A percentile compares a stretch with the other conserved stretches of the same genome.
These are phyloP conservation scores for Pseudomyrmex cubaensis DNA, from an alignment of 1,140 invertebrate genomes.

Conservation along the genomic window DNA sequence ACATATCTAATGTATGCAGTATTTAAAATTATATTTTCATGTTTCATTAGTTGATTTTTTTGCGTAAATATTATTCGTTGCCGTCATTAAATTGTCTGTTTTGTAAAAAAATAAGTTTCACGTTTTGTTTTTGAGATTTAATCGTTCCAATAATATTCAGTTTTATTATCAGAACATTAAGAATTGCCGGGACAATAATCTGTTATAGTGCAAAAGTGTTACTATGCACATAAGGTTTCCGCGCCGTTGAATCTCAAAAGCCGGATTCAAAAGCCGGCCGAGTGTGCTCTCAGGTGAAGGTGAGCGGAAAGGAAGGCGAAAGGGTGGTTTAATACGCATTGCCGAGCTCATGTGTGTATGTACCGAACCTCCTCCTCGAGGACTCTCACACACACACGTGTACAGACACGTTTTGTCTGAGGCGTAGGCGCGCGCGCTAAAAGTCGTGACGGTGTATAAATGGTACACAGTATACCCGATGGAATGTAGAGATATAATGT, in stretches of 20 bases:
- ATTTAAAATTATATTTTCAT: not conserved
- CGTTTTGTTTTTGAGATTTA: not conserved
- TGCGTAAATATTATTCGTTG: not conserved
- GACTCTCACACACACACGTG: not conserved
- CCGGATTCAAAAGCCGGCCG: constrained; percentile 51
- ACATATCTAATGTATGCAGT: not conserved
- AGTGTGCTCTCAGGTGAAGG: constrained; percentile 60
- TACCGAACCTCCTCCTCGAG: constrained; percentile 19
- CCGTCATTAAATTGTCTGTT: not conserved
- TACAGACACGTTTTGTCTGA: not conserved
- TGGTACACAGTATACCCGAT: constrained; percentile 16
- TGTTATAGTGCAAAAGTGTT: constrained; percentile 2
- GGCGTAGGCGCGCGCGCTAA: constrained; percentile 10
- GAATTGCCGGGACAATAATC: not conserved
- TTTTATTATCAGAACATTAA: not conserved
- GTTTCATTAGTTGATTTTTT: not conserved
- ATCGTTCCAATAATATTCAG: not conserved
- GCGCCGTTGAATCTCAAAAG: constrained; percentile 39
- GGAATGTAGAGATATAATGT: constrained; percentile 50
- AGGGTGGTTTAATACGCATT: constrained; percentile 71
- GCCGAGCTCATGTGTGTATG: constrained; percentile 35
- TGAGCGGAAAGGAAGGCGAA: constrained; percentile 69
- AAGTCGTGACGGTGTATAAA: constrained; percentile 5
- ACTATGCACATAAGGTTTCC: constrained; percentile 14
- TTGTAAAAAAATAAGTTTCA: not conserved